These are phyloP conservation scores for Dasysyrphus albostriatus DNA, from an alignment of 2,888 invertebrate species.

Conservation along the genomic window DNA sequence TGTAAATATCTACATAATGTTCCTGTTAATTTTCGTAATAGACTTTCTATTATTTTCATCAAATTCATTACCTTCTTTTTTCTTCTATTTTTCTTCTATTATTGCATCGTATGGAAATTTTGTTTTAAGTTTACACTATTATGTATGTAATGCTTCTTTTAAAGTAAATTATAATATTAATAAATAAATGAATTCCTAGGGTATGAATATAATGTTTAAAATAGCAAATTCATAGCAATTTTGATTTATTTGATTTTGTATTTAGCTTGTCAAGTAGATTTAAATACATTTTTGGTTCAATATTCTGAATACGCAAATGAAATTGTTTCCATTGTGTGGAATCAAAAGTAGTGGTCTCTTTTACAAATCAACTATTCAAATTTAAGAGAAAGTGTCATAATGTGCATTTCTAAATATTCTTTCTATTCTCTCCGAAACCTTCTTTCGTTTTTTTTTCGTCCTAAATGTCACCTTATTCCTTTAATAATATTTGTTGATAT, in stretches of 20 bases:
- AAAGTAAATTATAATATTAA: not conserved
- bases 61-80: not conserved
- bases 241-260: not conserved
- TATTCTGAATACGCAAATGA: not conserved
- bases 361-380: not conserved
- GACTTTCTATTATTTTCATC: not conserved
- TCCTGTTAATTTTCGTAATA: not conserved
- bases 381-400: not conserved
- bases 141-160: not conserved
- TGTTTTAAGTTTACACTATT: not conserved
- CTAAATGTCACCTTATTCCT: constrained; percentile 1
- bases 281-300: not conserved
- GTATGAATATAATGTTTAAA: not conserved
- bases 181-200: not conserved
- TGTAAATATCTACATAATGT: not conserved
- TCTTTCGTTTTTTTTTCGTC: not conserved
- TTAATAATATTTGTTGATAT: constrained; percentile 2
- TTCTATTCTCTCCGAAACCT: constrained; percentile 65
- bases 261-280: not conserved
- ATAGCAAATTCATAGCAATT: not conserved
- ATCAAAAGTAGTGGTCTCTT: not conserved
- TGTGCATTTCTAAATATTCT: not conserved
- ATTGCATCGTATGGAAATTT: not conserved
- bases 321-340: not conserved
- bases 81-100: not conserved